Percentiles rank a stretch among this genome's conserved stretches.
Evolutionary conservation across 1,140 invertebrate genomes (phyloP).

Genomic region (Scaptomyza pallida): DNA sequence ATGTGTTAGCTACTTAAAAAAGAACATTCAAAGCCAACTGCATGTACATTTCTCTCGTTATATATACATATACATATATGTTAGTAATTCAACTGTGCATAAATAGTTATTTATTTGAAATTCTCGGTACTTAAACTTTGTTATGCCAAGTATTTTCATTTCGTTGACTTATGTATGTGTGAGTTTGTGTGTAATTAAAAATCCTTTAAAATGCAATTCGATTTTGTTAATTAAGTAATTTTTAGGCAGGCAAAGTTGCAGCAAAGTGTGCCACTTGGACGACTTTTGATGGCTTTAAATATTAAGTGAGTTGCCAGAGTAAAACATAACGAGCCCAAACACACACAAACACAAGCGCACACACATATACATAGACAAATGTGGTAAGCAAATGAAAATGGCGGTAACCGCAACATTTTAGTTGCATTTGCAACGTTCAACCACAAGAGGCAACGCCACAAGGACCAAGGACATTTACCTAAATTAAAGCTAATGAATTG

Average conservation of each 20-base stretch:
- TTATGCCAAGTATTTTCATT: not conserved
- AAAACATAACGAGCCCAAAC: slow-evolving; percentile 28
- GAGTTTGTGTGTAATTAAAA: not conserved
- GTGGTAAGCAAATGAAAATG: slow-evolving; percentile 53
- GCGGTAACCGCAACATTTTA: slow-evolving; percentile 79
- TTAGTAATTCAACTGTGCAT: too few relatives aligned
- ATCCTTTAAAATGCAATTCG: slow-evolving; percentile 13
- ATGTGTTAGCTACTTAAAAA: too few relatives aligned
- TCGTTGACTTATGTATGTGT: too few relatives aligned
- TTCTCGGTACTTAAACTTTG: too few relatives aligned
- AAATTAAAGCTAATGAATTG: slow-evolving; percentile 83
- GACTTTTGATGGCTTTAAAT: slow-evolving; percentile 60
- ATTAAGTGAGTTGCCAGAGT: slow-evolving; percentile 60
- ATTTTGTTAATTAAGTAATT: slow-evolving; percentile 38
- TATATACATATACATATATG: too few relatives aligned
- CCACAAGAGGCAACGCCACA: slow-evolving; percentile 79
- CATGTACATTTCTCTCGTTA: too few relatives aligned
- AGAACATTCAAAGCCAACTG: too few relatives aligned
- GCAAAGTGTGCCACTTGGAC: slow-evolving; percentile 38
- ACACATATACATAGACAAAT: slow-evolving; percentile 28
- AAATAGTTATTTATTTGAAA: too few relatives aligned
- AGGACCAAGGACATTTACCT: slow-evolving; percentile 82
- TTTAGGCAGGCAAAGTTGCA: slow-evolving; percentile 19
- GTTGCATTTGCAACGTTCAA: slow-evolving; percentile 77
- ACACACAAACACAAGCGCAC: slow-evolving; percentile 31